Evolutionary conservation across 2,113 vertebrate species (phyloP).

Genomic region (Dinomys branickii): DNA sequence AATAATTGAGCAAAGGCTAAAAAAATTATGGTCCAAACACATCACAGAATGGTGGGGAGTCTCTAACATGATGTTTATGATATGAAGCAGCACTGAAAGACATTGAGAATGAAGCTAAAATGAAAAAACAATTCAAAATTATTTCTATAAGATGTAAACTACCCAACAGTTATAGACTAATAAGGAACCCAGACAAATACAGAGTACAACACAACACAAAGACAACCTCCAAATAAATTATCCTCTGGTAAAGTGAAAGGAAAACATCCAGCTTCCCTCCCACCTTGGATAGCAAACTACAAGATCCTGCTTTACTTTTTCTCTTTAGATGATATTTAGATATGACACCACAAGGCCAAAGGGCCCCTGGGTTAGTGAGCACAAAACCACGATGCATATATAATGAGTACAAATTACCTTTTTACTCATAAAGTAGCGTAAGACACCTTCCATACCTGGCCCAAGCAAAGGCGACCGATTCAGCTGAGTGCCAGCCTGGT

Average conservation of each 20-base stretch:
- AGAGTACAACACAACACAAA: neutral
- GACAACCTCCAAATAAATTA: neutral
- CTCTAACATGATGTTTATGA: neutral
- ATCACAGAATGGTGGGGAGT: neutral
- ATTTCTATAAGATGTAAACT: neutral
- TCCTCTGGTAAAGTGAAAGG: neutral
- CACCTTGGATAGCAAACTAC: neutral
- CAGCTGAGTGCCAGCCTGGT: constrained; percentile 91
- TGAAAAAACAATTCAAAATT: neutral
- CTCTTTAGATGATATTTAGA: neutral
- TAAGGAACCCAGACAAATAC: neutral
- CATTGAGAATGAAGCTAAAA: neutral
- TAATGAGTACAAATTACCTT: neutral
- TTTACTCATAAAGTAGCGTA: neutral
- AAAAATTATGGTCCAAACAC: neutral
- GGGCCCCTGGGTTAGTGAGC: neutral
- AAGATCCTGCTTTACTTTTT: neutral
- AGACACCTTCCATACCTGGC: constrained; percentile 88
- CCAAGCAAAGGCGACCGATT: constrained; percentile 92
- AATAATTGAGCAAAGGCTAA: neutral
- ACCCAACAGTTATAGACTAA: neutral
- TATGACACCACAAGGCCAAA: rapidly evolving
- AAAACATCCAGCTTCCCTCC: too few relatives aligned
- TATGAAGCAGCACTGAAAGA: neutral
- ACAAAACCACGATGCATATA: rapidly evolving